Base-by-base conservation (phyloP, 2,797 vertebrate species). In the Sebastes variabilis region DNA sequence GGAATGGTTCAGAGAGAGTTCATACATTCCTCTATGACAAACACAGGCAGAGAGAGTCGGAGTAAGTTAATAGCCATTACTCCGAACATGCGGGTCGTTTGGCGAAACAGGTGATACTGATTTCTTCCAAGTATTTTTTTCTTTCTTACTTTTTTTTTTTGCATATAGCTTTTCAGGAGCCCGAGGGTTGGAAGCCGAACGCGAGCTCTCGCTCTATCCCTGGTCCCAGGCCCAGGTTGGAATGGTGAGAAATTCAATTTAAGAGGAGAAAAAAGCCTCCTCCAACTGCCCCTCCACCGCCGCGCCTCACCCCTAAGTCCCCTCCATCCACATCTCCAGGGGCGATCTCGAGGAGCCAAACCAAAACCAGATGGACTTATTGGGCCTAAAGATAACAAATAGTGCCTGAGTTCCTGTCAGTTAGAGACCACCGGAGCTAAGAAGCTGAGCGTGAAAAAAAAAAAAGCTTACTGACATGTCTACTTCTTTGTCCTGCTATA, bases 341-440 rank as follows among this genome's bases (percentile, higher is more conserved):
- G 97, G 97, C 95, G 90, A 97, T 95, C 96, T 97, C 66, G 92
- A 96, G 95, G 94, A 97, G 96, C 97, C 96, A 96, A 99, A 99
- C 97, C 95, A 96, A 97, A 99, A 99, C 97, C 98, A 99, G 97
- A 99, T 99, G 98, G 96, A 94, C 96, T 96, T 97, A 97, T 97
- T 97, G 92, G 95, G 93, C 93, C 96, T 96, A 97, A 98, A 97
- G 97, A 99, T 96, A 99, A 98, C 97, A 99, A 97, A 98, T 96
- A 97, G 95, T 87, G 84, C 94, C 95, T 95, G 94, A 96, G 95
- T 96, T 97, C 95, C 96, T 96, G 95, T 96, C 94, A 93, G 96
- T 94, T 93, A 94, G 89, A 93, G 97, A 98, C 97, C 97, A 97
- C 97, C 97, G 18, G 93, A 95, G 96, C 90, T 95, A 96, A 93